Evolutionary conservation across 1,140 invertebrate genomes (phyloP), one percentile per base, ranked within the genome.

Genomic region (Monochamus saltuarius): DNA sequence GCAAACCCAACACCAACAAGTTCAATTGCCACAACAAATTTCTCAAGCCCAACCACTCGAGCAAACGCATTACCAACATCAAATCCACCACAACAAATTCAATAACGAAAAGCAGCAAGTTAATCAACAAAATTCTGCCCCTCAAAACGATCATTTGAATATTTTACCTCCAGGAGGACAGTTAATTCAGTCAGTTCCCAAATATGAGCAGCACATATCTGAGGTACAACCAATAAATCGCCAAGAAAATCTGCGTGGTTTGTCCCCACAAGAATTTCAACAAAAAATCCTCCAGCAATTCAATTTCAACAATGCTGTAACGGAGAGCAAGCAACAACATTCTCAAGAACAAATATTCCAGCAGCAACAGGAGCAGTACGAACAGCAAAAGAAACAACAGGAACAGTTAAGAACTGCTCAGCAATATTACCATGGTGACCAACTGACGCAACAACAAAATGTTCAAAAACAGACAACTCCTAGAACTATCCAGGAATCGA

Each of bases 161-260:
- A 62, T 82, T 67, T 74, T 83, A 11, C 83, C 81, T 40, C 79
- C 83, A 2, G 82, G 79, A 3, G 85, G 87, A 11, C 87, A 90
- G 76, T 77, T 90, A 39, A 82, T 88, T n/a, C 83, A 86, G 59
- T 83, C 88, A 29, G 83, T 90, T 54, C 84, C 89, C 7, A 89
- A 88, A 77, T 84, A 85, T 57, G 89, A 90, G 75, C 87, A 90
- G 64, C 88, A 90, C 70, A 85, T 86, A 40, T 82, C 83, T 4
- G 79, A 84, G 16, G 75, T 80, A 39, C 71, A 57, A 22, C 34
- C 62, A 45, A 59, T 56, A 37, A 65, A 68, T 14, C 61, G 63
- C 35, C 57, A 64, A 46, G 53, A 36, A 8, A 53, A 60, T 8
- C 22, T 29, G 9, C 54, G 52, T 29, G 51, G 38, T 43, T 35